phyloP scores from a whole-genome alignment of 2,113 vertebrate species.

The Butorides virescens region DNA sequence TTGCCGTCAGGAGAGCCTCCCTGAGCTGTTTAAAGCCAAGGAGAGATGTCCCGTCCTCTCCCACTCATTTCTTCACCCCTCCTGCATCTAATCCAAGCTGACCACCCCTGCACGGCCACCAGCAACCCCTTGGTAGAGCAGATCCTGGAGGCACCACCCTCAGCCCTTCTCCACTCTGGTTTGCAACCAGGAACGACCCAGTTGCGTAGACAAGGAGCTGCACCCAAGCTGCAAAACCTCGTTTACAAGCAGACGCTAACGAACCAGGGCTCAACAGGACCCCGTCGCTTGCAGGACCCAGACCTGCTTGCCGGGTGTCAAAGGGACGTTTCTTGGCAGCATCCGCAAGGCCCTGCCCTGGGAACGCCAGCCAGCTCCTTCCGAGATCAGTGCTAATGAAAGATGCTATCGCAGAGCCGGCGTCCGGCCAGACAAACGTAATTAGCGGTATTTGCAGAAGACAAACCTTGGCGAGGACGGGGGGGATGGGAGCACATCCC shows the following conservation, averaged over 20 bases:
- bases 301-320: background rate
- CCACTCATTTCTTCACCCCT: background rate
- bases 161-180: background rate
- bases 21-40: background rate
- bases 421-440: background rate
- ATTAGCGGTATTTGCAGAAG: constrained; percentile 24
- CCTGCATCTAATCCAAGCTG: background rate
- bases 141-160: background rate
- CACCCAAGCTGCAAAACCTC: background rate
- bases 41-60: background rate
- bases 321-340: background rate
- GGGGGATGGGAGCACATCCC: background rate
- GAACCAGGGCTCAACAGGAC: background rate
- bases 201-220: background rate
- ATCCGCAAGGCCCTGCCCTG: rapidly evolving
- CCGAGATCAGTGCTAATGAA: constrained; percentile 4
- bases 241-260: rapidly evolving
- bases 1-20: background rate
- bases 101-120: rapidly evolving
- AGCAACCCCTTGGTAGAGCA: background rate
- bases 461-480: background rate
- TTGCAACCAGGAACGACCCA: background rate
- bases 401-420: constrained; percentile 30
- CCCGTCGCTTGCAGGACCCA: background rate
- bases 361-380: background rate